Conservation (phyloP, 1,140 invertebrate genomes). For the Goniozus legneri region DNA sequence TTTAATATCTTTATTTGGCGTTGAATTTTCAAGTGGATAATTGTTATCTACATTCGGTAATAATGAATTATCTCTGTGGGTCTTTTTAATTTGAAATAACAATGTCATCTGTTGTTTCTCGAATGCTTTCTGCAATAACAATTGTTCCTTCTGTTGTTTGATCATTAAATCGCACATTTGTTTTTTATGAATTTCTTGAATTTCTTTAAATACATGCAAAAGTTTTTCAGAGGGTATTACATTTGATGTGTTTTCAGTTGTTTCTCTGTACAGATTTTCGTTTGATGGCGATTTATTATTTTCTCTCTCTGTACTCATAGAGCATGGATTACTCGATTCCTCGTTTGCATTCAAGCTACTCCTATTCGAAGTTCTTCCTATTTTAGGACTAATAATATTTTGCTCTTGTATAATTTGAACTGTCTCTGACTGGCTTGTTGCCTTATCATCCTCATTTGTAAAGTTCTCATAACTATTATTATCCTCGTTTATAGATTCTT, state of each 20-base stretch:
- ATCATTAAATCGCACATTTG: conserved; percentile 59
- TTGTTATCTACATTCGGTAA: conserved; percentile 6
- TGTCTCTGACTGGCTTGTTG: conserved; percentile 16
- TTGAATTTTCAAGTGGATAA: conserved; percentile 11
- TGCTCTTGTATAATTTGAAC: conserved; percentile 22
- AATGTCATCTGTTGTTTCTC: conserved; percentile 60
- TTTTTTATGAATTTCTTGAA: conserved; percentile 60
- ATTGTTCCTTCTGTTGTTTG: conserved; percentile 59
- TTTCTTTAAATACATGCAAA: conserved; percentile 51
- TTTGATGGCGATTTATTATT: conserved; percentile 5
- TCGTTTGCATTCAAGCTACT: conserved; percentile 36
- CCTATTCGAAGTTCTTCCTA: no score
- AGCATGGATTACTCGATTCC: conserved; percentile 12
- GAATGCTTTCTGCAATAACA: conserved; percentile 58
- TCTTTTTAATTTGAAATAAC: conserved; percentile 57
- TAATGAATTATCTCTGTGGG: not conserved
- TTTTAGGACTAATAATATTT: conserved; percentile 22
- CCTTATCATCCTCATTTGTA: conserved; percentile 11
- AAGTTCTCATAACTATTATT: conserved; percentile 5
- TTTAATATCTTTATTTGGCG: conserved; percentile 9
- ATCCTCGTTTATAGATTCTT: conserved; percentile 17
- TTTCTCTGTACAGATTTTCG: conserved; percentile 12
- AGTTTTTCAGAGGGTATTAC: conserved; percentile 45
- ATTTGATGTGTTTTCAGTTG: no score
- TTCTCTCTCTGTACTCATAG: conserved; percentile 17